phyloP scores from a whole-genome alignment of 2,888 invertebrate genomes.

The Ctena decussata region DNA sequence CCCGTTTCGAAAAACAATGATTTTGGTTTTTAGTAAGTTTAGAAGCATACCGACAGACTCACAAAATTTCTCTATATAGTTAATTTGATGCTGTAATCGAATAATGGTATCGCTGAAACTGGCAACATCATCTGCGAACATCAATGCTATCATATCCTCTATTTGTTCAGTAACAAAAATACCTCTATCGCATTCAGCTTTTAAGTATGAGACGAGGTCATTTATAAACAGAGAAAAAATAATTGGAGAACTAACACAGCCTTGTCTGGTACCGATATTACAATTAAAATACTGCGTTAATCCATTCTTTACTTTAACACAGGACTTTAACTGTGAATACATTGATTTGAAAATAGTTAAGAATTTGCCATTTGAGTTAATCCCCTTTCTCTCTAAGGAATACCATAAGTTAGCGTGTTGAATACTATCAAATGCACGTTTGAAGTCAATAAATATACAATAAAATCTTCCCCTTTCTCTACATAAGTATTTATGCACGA shows the following conservation, averaged over 20 bases:
- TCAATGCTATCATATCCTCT: constrained; percentile 5
- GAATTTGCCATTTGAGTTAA: constrained; percentile 1
- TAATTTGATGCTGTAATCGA: constrained; percentile 25
- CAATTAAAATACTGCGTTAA: background rate
- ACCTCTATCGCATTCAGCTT: background rate
- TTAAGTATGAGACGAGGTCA: constrained; percentile 8
- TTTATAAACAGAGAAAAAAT: constrained; percentile 16
- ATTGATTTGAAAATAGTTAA: background rate
- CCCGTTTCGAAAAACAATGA: constrained; percentile 16
- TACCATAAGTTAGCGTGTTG: background rate
- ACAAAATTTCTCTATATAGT: constrained; percentile 9
- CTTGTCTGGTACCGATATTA: constrained; percentile 6
- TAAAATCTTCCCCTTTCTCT: constrained; percentile 5
- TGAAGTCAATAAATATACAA: constrained; percentile 9
- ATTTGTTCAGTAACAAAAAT: constrained; percentile 5
- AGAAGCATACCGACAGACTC: constrained; percentile 18
- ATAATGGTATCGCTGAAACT: constrained; percentile 15
- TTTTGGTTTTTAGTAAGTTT: constrained; percentile 19
- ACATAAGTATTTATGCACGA: constrained; percentile 1
- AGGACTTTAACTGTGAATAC: background rate
- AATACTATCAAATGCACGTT: constrained; percentile 5
- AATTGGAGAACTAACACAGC: constrained; percentile 16
- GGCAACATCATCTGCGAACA: constrained; percentile 26
- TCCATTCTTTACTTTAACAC: background rate
- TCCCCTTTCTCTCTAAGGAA: constrained; percentile 6